Evolutionary conservation across 2,888 invertebrate genomes (phyloP), one percentile per base, ranked within the genome.

Genomic region (Noctua comes): DNA sequence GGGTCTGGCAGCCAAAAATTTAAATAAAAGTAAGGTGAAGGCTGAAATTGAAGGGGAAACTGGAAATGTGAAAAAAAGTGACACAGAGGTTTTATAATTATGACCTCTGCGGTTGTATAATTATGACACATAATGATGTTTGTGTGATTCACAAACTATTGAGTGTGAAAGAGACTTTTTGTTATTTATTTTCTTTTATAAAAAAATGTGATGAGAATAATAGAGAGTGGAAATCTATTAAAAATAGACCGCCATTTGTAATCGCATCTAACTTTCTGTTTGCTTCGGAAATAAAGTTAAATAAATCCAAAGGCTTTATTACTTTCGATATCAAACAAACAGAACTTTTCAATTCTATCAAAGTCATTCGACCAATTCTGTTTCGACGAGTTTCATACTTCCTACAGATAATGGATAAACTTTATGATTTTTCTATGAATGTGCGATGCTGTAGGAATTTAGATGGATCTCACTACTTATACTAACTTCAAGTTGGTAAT

Each of bases 401-500:
- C 68, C 71, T 7, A 66, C 71, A 80, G 40, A 86, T 82, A 85
- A 79, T 76, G 79, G 75, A 77, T 72, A 80, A 88, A 89, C 76
- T 88, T 85, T 79, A 81, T 79, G 80, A 80, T 77, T 76, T 79
- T 86, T 71, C 76, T 68, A 85, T 86, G 75, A 89, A 89, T 86
- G 54, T 85, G 85, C 73, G 89, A 89, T 86, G 80, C 68, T 69
- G 40, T 73, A 21, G 36, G 43, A n/a, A 76, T 73, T 68, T 76
- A 51, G 77, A n/a, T 77, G 62, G 40, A 40, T 54, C 72, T 77
- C 76, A 51, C 73, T 75, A 76, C 27, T 62, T 64, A 13, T 64
- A 65, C 21, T 31, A 68, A 73, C 21, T 54, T 43, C 0, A 54
- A 51, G 21, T 40, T 73, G 18, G 59, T 68, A 54, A n/a, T 18